phyloP scores from a whole-genome alignment of 2,797 vertebrate species.

The Euthynnus affinis region DNA sequence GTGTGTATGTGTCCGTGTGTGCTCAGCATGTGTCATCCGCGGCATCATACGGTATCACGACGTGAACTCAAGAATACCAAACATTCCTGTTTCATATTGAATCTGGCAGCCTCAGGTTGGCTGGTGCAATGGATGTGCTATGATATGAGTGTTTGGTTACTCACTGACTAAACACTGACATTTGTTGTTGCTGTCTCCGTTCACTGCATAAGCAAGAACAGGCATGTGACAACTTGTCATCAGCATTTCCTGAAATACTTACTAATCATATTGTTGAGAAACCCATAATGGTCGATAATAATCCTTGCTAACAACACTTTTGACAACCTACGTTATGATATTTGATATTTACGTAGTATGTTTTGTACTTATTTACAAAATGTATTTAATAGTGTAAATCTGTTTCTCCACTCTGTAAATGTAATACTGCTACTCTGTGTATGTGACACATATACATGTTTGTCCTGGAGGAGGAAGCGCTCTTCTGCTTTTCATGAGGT shows the following conservation, averaged over 20 bases:
- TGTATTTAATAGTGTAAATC: neutral
- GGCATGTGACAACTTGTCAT: constrained; percentile 31
- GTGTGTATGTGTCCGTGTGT: constrained; percentile 35
- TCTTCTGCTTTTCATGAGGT: too few species aligned
- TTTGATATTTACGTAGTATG: neutral
- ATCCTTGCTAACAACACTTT: neutral
- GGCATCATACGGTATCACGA: constrained; percentile 61
- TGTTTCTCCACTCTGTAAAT: neutral
- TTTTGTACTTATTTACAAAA: neutral
- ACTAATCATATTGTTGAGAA: constrained; percentile 16
- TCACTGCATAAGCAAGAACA: constrained; percentile 17
- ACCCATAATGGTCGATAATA: neutral
- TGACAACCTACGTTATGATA: neutral
- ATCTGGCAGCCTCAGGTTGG: constrained; percentile 45
- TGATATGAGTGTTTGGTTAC: constrained; percentile 42
- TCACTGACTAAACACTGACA: constrained; percentile 28
- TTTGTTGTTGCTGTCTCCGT: constrained; percentile 34
- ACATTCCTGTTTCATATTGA: constrained; percentile 60
- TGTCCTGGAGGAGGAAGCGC: too few species aligned
- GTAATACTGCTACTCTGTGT: neutral
- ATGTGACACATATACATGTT: too few species aligned
- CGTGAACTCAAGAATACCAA: constrained; percentile 70
- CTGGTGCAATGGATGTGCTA: constrained; percentile 33
- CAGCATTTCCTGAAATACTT: constrained; percentile 6
- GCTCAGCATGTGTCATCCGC: constrained; percentile 66